phyloP scores from a whole-genome alignment of 2,113 vertebrate species.

The Platysteira castanea region DNA sequence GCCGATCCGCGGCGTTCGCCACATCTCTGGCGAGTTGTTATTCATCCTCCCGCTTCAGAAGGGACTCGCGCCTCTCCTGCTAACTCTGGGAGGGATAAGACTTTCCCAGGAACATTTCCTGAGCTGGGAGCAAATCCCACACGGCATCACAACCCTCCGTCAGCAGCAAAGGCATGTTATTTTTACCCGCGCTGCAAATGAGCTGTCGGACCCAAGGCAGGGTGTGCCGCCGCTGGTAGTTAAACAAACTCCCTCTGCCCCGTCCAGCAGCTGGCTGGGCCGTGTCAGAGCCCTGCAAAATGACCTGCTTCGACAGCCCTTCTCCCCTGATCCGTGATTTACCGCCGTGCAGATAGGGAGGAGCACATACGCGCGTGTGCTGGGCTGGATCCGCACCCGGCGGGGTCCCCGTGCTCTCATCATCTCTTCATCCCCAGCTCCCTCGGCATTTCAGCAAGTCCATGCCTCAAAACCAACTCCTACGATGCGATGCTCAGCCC shows the following conservation, averaged over 20 bases:
- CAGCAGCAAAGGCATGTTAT: background rate
- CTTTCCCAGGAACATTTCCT: slow-evolving; percentile 13
- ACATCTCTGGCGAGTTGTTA: background rate
- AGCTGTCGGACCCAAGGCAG: background rate
- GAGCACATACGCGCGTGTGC: background rate
- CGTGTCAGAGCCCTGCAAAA: background rate
- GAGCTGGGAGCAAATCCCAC: background rate
- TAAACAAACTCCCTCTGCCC: background rate
- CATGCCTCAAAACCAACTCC: background rate
- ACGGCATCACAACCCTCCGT: background rate
- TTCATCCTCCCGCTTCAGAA: background rate
- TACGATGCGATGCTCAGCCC: fast-evolving
- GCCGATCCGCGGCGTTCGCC: background rate
- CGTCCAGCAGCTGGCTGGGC: background rate
- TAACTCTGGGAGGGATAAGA: background rate
- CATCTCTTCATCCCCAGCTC: background rate
- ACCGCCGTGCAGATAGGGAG: background rate
- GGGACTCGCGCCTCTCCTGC: background rate
- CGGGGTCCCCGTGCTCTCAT: background rate
- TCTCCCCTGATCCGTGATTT: background rate
- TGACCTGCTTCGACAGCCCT: background rate
- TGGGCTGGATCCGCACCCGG: background rate
- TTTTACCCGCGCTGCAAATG: background rate
- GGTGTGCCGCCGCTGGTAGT: background rate
- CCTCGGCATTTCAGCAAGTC: background rate